Conservation (phyloP, 2,888 invertebrate genomes). For the Xestia ashworthii region DNA sequence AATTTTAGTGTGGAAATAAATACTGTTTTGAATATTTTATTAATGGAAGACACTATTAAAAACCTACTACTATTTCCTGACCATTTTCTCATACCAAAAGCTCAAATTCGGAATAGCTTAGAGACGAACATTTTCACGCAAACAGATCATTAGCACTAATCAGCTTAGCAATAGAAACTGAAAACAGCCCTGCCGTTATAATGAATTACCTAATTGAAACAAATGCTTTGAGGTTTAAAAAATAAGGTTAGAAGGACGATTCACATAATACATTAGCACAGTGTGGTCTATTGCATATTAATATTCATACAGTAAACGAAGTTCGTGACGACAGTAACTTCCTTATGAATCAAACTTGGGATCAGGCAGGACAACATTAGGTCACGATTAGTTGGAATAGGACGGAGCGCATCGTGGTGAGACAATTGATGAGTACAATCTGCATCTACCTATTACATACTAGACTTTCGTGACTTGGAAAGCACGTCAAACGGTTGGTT, state of each 20-base stretch:
- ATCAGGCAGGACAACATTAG: not conserved
- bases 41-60: not conserved
- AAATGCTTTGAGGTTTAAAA: not conserved
- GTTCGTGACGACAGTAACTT: not conserved
- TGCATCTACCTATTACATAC: not conserved
- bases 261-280: not conserved
- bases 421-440: not conserved
- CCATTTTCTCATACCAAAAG: conserved; percentile 2
- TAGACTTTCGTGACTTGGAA: no score
- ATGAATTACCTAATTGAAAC: conserved; percentile 48
- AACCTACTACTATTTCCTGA: not conserved
- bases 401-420: not conserved
- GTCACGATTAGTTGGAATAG: not conserved
- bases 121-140: conserved; percentile 52
- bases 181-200: conserved; percentile 26
- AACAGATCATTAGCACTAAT: conserved; percentile 52
- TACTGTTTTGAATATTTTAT: not conserved
- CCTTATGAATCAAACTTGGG: not conserved
- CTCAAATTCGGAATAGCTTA: conserved; percentile 8
- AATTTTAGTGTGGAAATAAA: not conserved
- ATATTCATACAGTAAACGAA: not conserved
- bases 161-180: conserved; percentile 33
- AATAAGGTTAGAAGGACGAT: conserved; percentile 5
- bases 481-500: no score
- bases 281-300: not conserved